phyloP scores from a whole-genome alignment of 1,140 invertebrate species.

The Diachasma alloeum region DNA sequence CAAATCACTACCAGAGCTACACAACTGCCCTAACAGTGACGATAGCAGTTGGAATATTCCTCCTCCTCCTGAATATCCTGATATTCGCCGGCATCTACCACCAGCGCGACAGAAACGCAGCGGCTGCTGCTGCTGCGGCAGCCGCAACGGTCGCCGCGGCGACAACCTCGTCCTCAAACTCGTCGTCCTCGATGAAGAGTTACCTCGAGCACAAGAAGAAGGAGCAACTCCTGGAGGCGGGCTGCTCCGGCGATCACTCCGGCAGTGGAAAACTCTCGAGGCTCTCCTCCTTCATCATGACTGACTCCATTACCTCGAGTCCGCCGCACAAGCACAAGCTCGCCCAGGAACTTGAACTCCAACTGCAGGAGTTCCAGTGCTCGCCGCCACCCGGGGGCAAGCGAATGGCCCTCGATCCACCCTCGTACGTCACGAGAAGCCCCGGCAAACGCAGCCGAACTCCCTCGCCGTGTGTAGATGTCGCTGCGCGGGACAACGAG shows the following conservation, averaged over 20 bases:
- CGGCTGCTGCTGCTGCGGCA: conserved; percentile 30
- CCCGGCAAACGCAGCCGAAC: conserved; percentile 60
- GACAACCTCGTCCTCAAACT: conserved; percentile 46
- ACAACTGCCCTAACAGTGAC: conserved; percentile 91
- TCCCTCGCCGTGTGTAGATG: conserved; percentile 65
- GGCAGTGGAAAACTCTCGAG: conserved; percentile 67
- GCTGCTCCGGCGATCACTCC: conserved; percentile 69
- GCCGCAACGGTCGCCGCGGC: conserved; percentile 57
- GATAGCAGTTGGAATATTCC: conserved; percentile 88
- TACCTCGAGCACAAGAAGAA: conserved; percentile 73
- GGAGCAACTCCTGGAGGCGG: conserved; percentile 76
- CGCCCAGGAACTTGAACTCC: conserved; percentile 73
- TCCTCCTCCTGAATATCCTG: conserved; percentile 88
- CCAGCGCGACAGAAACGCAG: conserved; percentile 75
- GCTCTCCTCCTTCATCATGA: conserved; percentile 61
- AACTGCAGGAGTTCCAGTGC: conserved; percentile 72
- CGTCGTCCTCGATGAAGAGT: conserved; percentile 29
- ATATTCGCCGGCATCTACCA: conserved; percentile 96
- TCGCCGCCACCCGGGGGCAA: conserved; percentile 68
- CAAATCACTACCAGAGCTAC: conserved; percentile 85
- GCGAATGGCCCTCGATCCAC: conserved; percentile 58
- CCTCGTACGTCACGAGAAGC: conserved; percentile 63
- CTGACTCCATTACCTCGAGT: conserved; percentile 59
- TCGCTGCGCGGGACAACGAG: conserved; percentile 65
- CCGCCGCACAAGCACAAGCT: conserved; percentile 70